phyloP scores from a whole-genome alignment of 2,113 vertebrate genomes.

The Muscicapa adusta region DNA sequence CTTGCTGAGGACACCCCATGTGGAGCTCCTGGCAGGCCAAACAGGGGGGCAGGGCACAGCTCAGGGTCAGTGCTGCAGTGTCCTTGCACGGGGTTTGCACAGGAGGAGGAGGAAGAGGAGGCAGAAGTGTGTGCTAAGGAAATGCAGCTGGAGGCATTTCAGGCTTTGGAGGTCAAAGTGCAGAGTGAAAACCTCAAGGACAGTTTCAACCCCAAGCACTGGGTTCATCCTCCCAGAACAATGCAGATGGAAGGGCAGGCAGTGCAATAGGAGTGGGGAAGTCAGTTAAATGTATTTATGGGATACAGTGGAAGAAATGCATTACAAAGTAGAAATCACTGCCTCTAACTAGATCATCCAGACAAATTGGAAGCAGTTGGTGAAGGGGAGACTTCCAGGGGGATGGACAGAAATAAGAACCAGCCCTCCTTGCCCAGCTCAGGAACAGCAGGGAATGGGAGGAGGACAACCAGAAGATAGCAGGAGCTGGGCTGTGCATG shows the following conservation, averaged over 20 bases:
- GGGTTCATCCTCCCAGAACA: background rate
- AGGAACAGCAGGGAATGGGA: background rate
- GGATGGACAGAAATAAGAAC: background rate
- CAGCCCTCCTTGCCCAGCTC: background rate
- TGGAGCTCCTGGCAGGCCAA: background rate
- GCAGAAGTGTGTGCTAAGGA: background rate
- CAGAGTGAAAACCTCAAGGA: background rate
- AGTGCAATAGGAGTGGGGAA: background rate
- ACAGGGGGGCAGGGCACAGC: background rate
- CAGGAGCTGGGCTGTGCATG: background rate
- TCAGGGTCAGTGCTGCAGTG: background rate
- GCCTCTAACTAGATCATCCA: background rate
- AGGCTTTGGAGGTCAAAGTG: background rate
- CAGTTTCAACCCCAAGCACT: background rate
- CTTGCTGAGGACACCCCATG: background rate
- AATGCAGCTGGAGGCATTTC: background rate
- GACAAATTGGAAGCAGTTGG: constrained; percentile 27
- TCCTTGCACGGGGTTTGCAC: background rate
- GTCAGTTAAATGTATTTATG: background rate
- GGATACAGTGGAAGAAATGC: background rate
- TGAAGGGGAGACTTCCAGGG: background rate
- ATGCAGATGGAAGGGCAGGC: background rate
- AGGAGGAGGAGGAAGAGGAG: background rate
- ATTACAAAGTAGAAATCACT: background rate
- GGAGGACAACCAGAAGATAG: background rate